These are phyloP conservation scores for Papio anubis DNA, from an alignment of 2,113 vertebrate species.

Conservation along the genomic window DNA sequence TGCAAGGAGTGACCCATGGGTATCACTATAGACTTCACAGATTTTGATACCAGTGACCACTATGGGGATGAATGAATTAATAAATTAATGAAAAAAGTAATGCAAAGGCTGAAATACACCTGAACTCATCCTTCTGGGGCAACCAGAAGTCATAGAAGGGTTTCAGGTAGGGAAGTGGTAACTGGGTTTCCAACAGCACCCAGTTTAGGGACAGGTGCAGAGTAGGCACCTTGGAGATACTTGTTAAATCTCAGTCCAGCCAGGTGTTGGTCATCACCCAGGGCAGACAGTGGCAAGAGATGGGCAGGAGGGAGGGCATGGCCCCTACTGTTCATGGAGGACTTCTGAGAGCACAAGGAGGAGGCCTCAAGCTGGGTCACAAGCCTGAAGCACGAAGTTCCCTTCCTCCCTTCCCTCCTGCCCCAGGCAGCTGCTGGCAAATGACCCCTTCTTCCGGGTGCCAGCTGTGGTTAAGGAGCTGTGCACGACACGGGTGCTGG, in stretches of 20 bases:
- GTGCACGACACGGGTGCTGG: conserved; percentile 84
- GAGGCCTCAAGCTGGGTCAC: neutral
- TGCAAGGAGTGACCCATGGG: neutral
- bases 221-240: neutral
- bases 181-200: neutral
- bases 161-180: neutral
- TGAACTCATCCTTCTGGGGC: neutral
- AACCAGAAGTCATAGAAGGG: neutral
- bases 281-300: neutral
- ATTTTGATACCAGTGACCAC: neutral
- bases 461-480: conserved; percentile 90
- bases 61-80: neutral
- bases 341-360: neutral
- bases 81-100: neutral
- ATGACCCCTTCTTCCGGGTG: conserved; percentile 87
- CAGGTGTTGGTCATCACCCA: neutral
- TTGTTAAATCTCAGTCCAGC: neutral
- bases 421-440: conserved; percentile 85
- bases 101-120: neutral
- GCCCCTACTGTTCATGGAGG: neutral
- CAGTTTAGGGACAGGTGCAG: neutral
- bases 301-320: neutral
- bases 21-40: neutral
- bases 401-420: neutral
- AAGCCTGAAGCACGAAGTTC: neutral